These are phyloP conservation scores for Drosophila tani DNA, from an alignment of 1,140 invertebrate species.

Conservation along the genomic window DNA sequence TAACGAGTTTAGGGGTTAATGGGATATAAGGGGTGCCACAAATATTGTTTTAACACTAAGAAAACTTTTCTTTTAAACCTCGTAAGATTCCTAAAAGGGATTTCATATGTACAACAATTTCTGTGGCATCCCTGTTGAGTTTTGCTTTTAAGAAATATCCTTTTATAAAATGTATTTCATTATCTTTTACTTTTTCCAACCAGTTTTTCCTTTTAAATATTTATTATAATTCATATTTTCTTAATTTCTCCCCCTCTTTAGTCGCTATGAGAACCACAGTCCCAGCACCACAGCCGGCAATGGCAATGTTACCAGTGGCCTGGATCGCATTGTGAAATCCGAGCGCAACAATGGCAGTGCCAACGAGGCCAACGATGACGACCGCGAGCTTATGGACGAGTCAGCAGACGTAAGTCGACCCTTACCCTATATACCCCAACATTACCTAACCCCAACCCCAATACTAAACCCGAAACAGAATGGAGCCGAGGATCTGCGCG, in stretches of 20 bases:
- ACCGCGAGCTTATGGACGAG: constrained; percentile 80
- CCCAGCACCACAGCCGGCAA: constrained; percentile 84
- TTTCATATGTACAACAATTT: too few species aligned
- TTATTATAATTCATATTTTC: neutral
- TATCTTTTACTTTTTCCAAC: neutral
- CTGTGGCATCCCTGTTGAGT: too few species aligned
- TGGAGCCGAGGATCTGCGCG: constrained; percentile 86
- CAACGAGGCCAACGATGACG: constrained; percentile 82
- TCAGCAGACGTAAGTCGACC: constrained; percentile 75
- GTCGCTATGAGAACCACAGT: constrained; percentile 85
- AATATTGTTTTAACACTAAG: too few species aligned
- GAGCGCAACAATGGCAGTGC: constrained; percentile 84
- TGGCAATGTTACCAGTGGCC: constrained; percentile 66
- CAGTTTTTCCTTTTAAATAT: neutral
- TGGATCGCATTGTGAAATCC: constrained; percentile 82
- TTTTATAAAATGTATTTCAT: neutral
- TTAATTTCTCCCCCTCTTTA: constrained; percentile 9
- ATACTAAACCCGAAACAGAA: constrained; percentile 40
- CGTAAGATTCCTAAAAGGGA: too few species aligned
- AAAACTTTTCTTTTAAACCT: too few species aligned
- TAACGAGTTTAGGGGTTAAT: too few species aligned
- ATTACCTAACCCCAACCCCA: too few species aligned
- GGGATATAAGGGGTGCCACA: neutral
- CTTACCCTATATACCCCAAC: fast-evolving
- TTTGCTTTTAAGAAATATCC: too few species aligned